Evolutionary conservation across 2,113 vertebrate species (phyloP), one percentile per base, ranked within the genome.

Genomic region (Chaenogobius annularis): DNA sequence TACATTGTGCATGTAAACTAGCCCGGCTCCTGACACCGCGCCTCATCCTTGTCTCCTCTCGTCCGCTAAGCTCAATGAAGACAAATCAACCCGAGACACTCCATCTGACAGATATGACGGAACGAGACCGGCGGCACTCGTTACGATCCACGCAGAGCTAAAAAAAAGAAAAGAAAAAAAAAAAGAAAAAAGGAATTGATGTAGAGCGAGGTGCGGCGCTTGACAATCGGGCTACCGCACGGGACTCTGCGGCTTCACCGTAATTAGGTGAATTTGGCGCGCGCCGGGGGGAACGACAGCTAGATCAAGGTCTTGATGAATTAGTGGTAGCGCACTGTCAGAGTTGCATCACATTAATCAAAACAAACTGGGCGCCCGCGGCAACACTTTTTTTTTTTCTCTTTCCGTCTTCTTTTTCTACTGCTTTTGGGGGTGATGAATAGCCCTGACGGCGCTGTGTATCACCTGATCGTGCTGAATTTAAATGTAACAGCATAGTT

Each of bases 321-420:
- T 93, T 88, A 83, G 89, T 83, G 23, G 90, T 85, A 72, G 74
- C 86, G 83, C 86, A 77, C 82, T 88, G 81, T 93, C 90, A 92
- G 83, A 91, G 87, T 92, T 88, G 0, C 50, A 87, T 93, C 90
- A 92, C 91, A 95, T 94, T 94, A 93, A 95, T 95, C 94, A 96
- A 77, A 66, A 85, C 85, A 85, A 90, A 88, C 23, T 77, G 86
- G 90, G 90, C 70, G 86, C 87, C n/a, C 58, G 65, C 35, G 31
- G 85, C 88, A 72, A 56, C 80, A 52, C 64, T 90, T 89, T 89
- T 86, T 75, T 19, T 63, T 90, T 89, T 89, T 86, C 74, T 31
- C 26, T 31, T 31, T 11, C 59, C 43, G 35, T 26, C 64, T 73
- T 7, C 35, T 75, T 65, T 40, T 58, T 63, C 26, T 50, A 70